Evolutionary conservation across 2,888 invertebrate species (phyloP).

Genomic region (Automeris io): DNA sequence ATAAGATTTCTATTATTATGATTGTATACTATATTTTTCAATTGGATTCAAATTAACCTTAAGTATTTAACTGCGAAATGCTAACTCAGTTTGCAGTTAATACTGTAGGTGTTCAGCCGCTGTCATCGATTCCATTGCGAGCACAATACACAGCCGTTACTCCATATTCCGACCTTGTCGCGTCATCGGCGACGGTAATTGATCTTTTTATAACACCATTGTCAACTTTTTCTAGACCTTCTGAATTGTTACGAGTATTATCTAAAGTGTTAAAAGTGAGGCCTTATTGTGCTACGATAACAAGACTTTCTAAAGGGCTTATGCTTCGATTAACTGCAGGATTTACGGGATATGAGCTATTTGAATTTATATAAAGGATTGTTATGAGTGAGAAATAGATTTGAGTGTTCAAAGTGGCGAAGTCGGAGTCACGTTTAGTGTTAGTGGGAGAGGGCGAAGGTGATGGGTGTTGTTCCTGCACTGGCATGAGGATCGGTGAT

Average conservation of each 20-base stretch:
- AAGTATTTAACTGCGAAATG: not conserved
- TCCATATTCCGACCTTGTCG: conserved; percentile 30
- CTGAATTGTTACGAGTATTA: not conserved
- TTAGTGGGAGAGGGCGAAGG: conserved; percentile 64
- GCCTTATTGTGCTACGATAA: not conserved
- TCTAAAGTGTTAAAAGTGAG: not conserved
- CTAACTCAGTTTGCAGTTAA: not conserved
- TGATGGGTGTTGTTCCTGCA: conserved; percentile 62
- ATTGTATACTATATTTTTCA: not conserved
- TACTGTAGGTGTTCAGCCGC: not conserved
- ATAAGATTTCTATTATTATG: too few species aligned
- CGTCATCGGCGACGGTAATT: conserved; percentile 27
- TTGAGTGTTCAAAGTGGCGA: conserved; percentile 64
- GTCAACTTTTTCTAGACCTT: not conserved
- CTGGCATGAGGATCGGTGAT: conserved; percentile 72
- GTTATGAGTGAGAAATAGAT: conserved; percentile 8
- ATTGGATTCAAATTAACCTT: not conserved
- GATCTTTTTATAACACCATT: conserved; percentile 15
- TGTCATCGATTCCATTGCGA: conserved; percentile 20
- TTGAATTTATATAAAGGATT: not conserved
- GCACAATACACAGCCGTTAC: conserved; percentile 17
- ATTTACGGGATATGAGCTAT: not conserved
- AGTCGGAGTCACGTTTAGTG: conserved; percentile 64
- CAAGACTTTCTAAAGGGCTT: not conserved
- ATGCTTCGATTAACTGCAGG: not conserved